These are phyloP conservation scores for Cyclargus thomasi DNA, from an alignment of 1,140 invertebrate species.

Conservation along the genomic window DNA sequence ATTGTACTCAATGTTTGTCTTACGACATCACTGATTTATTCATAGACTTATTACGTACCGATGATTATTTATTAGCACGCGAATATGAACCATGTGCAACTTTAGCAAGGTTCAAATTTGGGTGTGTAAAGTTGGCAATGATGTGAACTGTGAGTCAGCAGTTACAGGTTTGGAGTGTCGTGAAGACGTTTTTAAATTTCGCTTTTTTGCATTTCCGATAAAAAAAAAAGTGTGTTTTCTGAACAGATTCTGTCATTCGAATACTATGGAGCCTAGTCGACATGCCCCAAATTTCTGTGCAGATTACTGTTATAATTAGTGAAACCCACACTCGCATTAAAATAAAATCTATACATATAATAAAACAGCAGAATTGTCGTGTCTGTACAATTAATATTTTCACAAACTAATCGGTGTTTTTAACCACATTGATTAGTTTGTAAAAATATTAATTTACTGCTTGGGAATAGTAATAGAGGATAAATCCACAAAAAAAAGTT, in stretches of 20 bases:
- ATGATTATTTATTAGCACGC: conserved; percentile 25
- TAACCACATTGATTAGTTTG: too few species aligned
- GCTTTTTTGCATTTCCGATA: not conserved
- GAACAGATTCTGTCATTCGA: not conserved
- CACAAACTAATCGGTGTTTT: too few species aligned
- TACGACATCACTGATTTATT: conserved; percentile 59
- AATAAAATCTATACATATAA: too few species aligned
- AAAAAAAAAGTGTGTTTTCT: not conserved
- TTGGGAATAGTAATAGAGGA: too few species aligned
- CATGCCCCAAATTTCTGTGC: too few species aligned
- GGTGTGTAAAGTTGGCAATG: conserved; percentile 38
- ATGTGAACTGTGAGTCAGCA: conserved; percentile 56
- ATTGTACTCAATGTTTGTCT: conserved; percentile 48
- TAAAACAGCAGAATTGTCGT: too few species aligned
- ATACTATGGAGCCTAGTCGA: not conserved
- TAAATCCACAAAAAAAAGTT: too few species aligned
- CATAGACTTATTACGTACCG: conserved; percentile 29
- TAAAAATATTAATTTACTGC: too few species aligned
- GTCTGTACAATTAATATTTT: too few species aligned
- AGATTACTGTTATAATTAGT: too few species aligned
- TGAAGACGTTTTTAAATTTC: not conserved
- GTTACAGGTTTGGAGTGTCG: not conserved
- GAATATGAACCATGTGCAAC: conserved; percentile 38
- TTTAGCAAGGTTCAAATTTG: conserved; percentile 28
- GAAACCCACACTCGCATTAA: too few species aligned